phyloP scores from a whole-genome alignment of 2,113 vertebrate genomes.

The Myrmecophaga tridactyla region DNA sequence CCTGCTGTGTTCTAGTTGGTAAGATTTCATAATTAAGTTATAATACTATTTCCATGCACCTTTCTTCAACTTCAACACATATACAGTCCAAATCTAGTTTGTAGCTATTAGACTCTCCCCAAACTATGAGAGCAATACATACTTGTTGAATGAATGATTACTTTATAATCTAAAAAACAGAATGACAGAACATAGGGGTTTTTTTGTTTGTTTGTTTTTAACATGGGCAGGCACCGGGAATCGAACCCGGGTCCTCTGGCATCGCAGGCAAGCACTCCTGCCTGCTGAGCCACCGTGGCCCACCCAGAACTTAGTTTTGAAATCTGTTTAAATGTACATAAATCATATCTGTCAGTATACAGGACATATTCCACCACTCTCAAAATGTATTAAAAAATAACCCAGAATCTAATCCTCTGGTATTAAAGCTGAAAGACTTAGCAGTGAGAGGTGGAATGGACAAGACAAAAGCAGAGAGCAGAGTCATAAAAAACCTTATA shows the following conservation, averaged over 20 bases:
- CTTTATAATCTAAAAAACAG: constrained; percentile 14
- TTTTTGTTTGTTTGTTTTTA: too few relatives aligned
- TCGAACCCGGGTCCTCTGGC: too few relatives aligned
- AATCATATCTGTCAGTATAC: not conserved
- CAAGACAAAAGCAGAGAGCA: not conserved
- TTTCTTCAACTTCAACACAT: not conserved
- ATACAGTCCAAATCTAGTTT: not conserved
- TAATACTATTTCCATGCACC: not conserved
- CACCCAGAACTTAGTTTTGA: not conserved
- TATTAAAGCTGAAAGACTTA: not conserved
- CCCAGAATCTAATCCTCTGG: not conserved
- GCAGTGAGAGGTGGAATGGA: not conserved
- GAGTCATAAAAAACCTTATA: not conserved
- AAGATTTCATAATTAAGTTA: not conserved
- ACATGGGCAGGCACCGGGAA: too few relatives aligned
- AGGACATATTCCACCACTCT: not conserved
- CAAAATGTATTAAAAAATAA: not conserved
- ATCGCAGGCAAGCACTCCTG: too few relatives aligned
- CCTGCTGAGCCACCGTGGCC: too few relatives aligned
- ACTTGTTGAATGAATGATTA: not conserved
- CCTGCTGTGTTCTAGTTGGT: not conserved
- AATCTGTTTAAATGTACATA: not conserved
- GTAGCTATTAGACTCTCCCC: not conserved
- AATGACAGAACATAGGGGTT: too few relatives aligned
- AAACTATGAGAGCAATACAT: not conserved